phyloP scores from a whole-genome alignment of 1,140 invertebrate species.

The Muscidifurax raptorellus region DNA sequence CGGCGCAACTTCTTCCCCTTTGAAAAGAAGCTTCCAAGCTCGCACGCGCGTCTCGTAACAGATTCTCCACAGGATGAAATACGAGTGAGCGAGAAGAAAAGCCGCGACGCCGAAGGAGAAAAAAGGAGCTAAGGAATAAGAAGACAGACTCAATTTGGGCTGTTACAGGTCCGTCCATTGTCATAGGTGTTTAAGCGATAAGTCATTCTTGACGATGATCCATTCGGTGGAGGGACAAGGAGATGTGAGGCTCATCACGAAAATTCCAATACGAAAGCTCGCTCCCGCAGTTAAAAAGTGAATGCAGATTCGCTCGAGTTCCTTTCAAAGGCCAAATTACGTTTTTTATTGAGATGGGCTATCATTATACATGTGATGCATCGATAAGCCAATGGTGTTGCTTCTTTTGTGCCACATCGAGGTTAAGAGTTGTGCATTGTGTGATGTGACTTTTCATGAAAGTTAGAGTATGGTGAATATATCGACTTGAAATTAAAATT shows the following conservation, averaged over 20 bases:
- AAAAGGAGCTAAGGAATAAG: neutral
- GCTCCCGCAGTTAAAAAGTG: neutral
- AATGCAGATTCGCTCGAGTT: constrained; percentile 25
- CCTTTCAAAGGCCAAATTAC: constrained; percentile 25
- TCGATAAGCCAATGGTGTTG: neutral
- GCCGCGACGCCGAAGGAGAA: neutral
- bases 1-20: neutral
- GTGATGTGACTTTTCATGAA: neutral
- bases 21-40: constrained; percentile 33
- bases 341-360: constrained; percentile 4
- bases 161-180: constrained; percentile 63
- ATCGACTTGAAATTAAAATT: neutral
- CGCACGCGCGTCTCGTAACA: constrained; percentile 49
- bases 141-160: constrained; percentile 65
- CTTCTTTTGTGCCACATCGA: too few species aligned
- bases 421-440: too few species aligned
- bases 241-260: constrained; percentile 22
- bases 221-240: constrained; percentile 22
- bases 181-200: constrained; percentile 64
- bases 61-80: constrained; percentile 62
- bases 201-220: constrained; percentile 72
- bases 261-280: constrained; percentile 22
- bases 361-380: constrained; percentile 22
- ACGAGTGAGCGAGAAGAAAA: constrained; percentile 59
- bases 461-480: neutral